Evolutionary conservation across 1,140 invertebrate species (phyloP).

Genomic region (Spodoptera frugiperda): DNA sequence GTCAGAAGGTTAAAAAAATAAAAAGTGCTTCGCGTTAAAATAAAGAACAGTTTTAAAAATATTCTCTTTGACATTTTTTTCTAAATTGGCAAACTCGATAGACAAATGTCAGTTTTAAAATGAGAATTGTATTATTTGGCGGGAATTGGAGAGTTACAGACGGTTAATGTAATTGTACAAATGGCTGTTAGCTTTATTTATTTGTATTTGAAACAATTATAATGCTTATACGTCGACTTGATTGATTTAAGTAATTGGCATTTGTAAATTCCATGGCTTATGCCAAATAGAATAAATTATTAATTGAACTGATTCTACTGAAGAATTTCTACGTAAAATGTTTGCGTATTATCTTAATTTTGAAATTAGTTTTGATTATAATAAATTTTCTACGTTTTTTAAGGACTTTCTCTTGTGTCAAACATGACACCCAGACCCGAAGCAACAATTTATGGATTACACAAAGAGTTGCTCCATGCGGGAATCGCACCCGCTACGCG

Average conservation of each 20-base stretch:
- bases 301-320: neutral
- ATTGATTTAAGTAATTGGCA: slow-evolving; percentile 37
- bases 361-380: neutral
- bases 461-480: too few species aligned
- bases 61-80: slow-evolving; percentile 24
- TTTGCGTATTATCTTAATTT: neutral
- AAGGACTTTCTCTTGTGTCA: too few species aligned
- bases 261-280: neutral
- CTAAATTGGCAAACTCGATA: slow-evolving; percentile 20
- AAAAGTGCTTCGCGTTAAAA: neutral
- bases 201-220: slow-evolving; percentile 24
- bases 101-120: slow-evolving; percentile 27
- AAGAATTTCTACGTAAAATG: slow-evolving; percentile 3
- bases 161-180: neutral
- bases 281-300: slow-evolving; percentile 27
- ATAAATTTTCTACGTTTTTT: too few species aligned
- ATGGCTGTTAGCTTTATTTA: neutral
- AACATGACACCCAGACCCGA: too few species aligned
- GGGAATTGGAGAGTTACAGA: neutral
- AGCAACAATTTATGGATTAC: too few species aligned
- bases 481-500: too few species aligned
- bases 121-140: slow-evolving; percentile 21
- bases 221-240: slow-evolving; percentile 9
- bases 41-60: neutral
- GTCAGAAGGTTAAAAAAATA: slow-evolving; percentile 36